These are phyloP conservation scores for Ariopsis seemanni DNA, from an alignment of 2,113 vertebrate species.

Conservation along the genomic window DNA sequence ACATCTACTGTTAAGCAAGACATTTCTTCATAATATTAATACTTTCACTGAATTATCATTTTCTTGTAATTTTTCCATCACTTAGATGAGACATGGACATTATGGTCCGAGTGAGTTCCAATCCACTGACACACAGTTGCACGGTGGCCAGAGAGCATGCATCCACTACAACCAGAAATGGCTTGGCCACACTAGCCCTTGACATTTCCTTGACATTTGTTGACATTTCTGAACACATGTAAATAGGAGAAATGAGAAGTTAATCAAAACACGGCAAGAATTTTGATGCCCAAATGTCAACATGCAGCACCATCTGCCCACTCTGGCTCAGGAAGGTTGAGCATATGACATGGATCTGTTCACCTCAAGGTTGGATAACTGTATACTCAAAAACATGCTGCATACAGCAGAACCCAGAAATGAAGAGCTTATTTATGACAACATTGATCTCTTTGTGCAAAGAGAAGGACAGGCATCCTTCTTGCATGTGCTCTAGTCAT, in stretches of 20 bases:
- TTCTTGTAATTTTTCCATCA: background rate
- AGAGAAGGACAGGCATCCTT: slow-evolving; percentile 50
- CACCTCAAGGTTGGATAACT: background rate
- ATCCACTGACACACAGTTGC: slow-evolving; percentile 20
- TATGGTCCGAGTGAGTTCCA: background rate
- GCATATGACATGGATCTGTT: slow-evolving; percentile 10
- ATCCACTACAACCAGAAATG: slow-evolving; percentile 30
- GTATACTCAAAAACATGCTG: background rate
- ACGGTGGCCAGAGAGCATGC: slow-evolving; percentile 16
- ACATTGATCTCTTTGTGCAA: slow-evolving; percentile 22
- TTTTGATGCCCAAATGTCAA: slow-evolving; percentile 67
- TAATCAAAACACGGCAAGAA: slow-evolving; percentile 58
- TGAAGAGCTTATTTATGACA: slow-evolving; percentile 6
- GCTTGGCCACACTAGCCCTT: slow-evolving; percentile 59
- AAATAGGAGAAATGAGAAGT: slow-evolving; percentile 60
- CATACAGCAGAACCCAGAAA: background rate
- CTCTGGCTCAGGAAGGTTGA: slow-evolving; percentile 31
- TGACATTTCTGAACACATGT: slow-evolving; percentile 73
- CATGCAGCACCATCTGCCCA: slow-evolving; percentile 66
- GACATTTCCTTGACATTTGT: slow-evolving; percentile 76
- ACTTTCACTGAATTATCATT: background rate
- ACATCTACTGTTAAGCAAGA: no score
- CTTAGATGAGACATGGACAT: slow-evolving; percentile 6
- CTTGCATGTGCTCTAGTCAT: slow-evolving; percentile 49
- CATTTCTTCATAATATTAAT: background rate